These are phyloP conservation scores for Eugnorisma glareosa DNA, from an alignment of 2,888 invertebrate species.

Conservation along the genomic window DNA sequence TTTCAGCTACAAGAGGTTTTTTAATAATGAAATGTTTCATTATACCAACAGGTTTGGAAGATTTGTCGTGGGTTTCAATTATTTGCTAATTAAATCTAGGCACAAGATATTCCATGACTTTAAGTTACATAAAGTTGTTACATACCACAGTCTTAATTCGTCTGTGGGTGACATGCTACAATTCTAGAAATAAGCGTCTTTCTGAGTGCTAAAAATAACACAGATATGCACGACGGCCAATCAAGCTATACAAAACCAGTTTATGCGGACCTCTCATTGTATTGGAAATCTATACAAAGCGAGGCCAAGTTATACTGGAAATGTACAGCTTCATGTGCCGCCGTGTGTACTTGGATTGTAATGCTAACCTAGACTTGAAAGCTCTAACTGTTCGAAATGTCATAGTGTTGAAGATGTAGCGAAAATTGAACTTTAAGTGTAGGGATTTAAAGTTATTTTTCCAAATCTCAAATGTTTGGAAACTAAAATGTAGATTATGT, in stretches of 20 bases:
- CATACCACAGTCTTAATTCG: not conserved
- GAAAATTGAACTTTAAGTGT: not conserved
- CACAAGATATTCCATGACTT: not conserved
- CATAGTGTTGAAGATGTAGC: not conserved
- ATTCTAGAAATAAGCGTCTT: not conserved
- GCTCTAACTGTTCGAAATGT: not conserved
- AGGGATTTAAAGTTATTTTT: not conserved
- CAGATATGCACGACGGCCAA: no score
- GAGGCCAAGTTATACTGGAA: no score
- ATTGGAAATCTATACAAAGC: no score
- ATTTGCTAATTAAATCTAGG: not conserved
- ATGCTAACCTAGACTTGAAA: no score
- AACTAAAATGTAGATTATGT: not conserved
- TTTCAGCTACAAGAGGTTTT: slow-evolving; percentile 29
- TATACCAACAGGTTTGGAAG: not conserved
- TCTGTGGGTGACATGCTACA: not conserved
- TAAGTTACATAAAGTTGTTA: not conserved
- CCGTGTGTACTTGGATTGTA: no score
- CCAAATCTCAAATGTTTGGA: not conserved
- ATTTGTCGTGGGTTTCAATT: slow-evolving; percentile 1
- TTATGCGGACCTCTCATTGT: no score
- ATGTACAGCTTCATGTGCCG: no score
- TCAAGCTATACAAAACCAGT: no score
- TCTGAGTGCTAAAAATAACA: not conserved
- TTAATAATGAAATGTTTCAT: slow-evolving; percentile 32